Percentiles rank a stretch among this genome's conserved stretches.
These are phyloP conservation scores for Tinea pellionella DNA, from an alignment of 2,888 invertebrate genomes.

Conservation along the genomic window DNA sequence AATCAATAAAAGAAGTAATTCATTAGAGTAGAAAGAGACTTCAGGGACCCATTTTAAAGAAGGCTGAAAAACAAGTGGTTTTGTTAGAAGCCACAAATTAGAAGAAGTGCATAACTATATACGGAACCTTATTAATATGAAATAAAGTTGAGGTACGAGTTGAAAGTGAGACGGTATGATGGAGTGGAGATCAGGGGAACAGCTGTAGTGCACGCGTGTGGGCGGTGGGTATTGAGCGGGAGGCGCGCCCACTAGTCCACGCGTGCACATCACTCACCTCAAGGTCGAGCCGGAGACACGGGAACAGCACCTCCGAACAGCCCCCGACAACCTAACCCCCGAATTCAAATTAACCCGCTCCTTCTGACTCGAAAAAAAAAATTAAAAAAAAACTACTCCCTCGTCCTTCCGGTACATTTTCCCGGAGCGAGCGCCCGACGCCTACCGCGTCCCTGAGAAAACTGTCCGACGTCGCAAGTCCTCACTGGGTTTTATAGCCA, in stretches of 20 bases:
- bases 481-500: constrained; percentile 49
- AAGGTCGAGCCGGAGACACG: constrained; percentile 41
- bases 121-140: not conserved
- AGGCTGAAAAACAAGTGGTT: not conserved
- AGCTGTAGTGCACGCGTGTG: constrained; percentile 52
- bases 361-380: not conserved
- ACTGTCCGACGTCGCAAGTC: constrained; percentile 57
- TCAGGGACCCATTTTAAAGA: not conserved
- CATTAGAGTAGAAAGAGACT: not conserved
- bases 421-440: constrained; percentile 37
- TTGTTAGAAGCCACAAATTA: too few species aligned
- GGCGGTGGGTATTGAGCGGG: constrained; percentile 29
- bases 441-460: constrained; percentile 52
- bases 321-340: constrained; percentile 28
- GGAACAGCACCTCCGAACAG: constrained; percentile 25
- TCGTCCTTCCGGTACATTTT: constrained; percentile 49
- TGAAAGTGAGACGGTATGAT: not conserved
- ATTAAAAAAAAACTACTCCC: constrained; percentile 23
- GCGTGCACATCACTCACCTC: constrained; percentile 55
- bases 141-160: not conserved
- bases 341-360: not conserved
- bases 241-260: constrained; percentile 30
- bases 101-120: not conserved
- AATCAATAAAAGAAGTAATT: not conserved
- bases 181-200: constrained; percentile 22